These are phyloP conservation scores for Batillaria attramentaria DNA, from an alignment of 1,140 invertebrate genomes.

Conservation along the genomic window DNA sequence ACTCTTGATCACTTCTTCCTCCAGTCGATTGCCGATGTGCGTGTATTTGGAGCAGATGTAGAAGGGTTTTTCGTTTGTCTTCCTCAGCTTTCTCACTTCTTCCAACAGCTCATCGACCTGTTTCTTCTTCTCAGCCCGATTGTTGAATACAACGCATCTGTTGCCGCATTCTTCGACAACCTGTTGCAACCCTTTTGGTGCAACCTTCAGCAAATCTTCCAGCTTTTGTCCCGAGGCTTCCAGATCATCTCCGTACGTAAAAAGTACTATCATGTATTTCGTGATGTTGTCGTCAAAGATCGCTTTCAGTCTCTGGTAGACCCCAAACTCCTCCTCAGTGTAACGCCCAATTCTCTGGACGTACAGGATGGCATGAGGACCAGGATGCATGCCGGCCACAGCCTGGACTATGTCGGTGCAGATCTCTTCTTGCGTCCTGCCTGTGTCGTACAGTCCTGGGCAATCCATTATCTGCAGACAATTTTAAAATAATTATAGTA, in stretches of 20 bases:
- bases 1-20: constrained; percentile 10
- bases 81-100: constrained; percentile 6
- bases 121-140: constrained; percentile 6
- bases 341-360: constrained; percentile 29
- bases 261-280: constrained; percentile 31
- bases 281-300: constrained; percentile 36
- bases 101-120: constrained; percentile 19
- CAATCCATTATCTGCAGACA: constrained; percentile 39
- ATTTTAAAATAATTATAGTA: no score
- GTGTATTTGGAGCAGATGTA: constrained; percentile 21
- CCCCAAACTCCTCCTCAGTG: constrained; percentile 34
- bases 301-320: constrained; percentile 25
- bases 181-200: not conserved
- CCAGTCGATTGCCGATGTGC: not conserved
- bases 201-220: not conserved
- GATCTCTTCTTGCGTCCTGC: constrained; percentile 21
- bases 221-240: not conserved
- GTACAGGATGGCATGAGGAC: constrained; percentile 38
- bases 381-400: constrained; percentile 38
- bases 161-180: constrained; percentile 8
- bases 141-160: constrained; percentile 17
- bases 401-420: constrained; percentile 33
- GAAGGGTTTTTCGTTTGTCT: not conserved
- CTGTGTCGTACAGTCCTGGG: constrained; percentile 40
- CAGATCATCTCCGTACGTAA: constrained; percentile 23